Conservation (phyloP, 2,113 vertebrate genomes). For the Bos indicus region DNA sequence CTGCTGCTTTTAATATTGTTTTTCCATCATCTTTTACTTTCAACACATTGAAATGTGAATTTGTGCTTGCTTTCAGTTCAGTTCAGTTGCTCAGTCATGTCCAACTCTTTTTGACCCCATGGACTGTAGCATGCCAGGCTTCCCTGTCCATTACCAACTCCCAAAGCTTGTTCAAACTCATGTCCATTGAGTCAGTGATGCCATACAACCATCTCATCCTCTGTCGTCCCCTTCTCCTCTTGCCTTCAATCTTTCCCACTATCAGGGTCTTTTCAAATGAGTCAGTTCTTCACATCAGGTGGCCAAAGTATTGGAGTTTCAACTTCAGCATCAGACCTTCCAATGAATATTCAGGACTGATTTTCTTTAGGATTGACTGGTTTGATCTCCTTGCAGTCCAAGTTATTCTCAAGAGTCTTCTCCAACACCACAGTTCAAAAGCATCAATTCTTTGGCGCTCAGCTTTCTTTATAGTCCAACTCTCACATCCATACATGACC, state of each 20-base stretch:
- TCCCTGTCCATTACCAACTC: neutral
- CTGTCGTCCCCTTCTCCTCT: neutral
- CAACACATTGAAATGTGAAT: neutral
- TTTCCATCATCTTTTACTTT: neutral
- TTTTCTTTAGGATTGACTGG: neutral
- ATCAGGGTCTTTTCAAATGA: neutral
- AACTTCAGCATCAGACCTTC: neutral
- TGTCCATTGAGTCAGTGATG: neutral
- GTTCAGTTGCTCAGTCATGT: neutral
- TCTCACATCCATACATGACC: neutral
- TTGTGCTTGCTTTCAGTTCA: neutral
- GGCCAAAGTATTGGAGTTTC: neutral
- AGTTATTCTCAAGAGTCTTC: neutral
- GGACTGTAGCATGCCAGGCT: neutral
- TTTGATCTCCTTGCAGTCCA: neutral
- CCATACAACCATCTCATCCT: neutral
- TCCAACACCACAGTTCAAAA: neutral
- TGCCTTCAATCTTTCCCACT: neutral
- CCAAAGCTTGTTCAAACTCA: neutral
- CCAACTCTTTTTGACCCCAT: neutral
- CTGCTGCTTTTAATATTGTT: neutral
- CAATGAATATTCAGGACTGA: neutral
- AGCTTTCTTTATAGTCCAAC: neutral
- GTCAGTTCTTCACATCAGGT: neutral
- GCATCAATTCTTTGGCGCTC: rapidly evolving